phyloP scores from a whole-genome alignment of 2,113 vertebrate genomes.

The Acinonyx jubatus region DNA sequence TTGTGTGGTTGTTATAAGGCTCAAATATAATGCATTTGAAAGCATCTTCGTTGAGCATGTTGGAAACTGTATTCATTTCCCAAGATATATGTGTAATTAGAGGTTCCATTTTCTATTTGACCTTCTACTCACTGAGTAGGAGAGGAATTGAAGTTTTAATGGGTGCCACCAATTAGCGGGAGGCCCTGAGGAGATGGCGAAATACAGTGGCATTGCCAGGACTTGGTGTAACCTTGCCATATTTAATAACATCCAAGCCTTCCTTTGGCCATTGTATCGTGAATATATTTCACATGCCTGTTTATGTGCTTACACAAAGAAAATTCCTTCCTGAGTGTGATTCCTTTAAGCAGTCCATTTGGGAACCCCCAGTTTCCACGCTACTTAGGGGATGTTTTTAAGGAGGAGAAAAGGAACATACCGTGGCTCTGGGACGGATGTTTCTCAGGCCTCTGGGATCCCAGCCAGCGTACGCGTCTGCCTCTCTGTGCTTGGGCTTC shows the following conservation, averaged over 20 bases:
- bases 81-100: not conserved
- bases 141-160: slow-evolving; percentile 3
- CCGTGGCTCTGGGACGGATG: not conserved
- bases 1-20: not conserved
- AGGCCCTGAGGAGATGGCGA: not conserved
- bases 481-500: not conserved
- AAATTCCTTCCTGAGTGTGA: not conserved
- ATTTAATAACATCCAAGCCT: not conserved
- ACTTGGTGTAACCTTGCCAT: not conserved
- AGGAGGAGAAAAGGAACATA: not conserved
- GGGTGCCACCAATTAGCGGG: not conserved
- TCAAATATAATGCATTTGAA: not conserved
- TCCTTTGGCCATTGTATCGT: not conserved
- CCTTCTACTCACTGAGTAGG: not conserved
- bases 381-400: not conserved
- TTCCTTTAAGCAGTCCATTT: not conserved
- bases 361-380: not conserved
- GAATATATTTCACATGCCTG: fast-evolving
- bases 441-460: not conserved
- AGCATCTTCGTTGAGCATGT: not conserved
- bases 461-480: not conserved
- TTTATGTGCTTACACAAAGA: not conserved
- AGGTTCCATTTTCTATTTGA: not conserved
- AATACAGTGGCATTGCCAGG: not conserved
- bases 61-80: not conserved